A percentile compares a stretch with the other conserved stretches of the same genome.
Evolutionary conservation across 2,888 invertebrate genomes (phyloP).

Genomic region (Aporophyla nigra): DNA sequence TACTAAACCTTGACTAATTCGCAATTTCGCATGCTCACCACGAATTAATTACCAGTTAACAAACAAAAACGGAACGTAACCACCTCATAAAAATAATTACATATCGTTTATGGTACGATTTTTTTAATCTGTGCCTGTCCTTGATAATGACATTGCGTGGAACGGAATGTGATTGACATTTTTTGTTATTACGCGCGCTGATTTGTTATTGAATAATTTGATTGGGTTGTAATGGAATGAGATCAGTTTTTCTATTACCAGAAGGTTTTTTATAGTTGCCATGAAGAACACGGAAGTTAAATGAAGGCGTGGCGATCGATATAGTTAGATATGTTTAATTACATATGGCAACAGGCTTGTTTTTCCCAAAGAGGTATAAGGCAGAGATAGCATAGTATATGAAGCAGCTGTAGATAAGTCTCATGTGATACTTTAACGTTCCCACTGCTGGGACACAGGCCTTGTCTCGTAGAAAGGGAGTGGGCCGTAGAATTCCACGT

Average conservation of each 20-base stretch:
- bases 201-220: constrained; percentile 45
- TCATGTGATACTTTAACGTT: neutral
- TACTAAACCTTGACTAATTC: constrained; percentile 13
- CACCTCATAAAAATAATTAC: constrained; percentile 52
- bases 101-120: constrained; percentile 53
- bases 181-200: constrained; percentile 35
- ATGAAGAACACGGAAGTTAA: constrained; percentile 40
- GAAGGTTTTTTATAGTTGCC: neutral
- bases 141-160: constrained; percentile 67
- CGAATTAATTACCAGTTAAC: constrained; percentile 39
- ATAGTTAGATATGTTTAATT: neutral
- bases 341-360: neutral
- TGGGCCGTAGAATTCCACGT: too few species aligned
- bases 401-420: too few species aligned
- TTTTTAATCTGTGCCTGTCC: constrained; percentile 54
- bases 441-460: too few species aligned
- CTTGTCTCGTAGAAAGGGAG: too few species aligned
- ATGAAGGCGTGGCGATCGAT: constrained; percentile 10
- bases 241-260: constrained; percentile 27
- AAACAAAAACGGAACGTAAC: constrained; percentile 28
- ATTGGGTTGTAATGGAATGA: constrained; percentile 29
- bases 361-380: neutral
- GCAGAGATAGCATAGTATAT: neutral
- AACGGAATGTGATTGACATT: constrained; percentile 64
- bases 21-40: constrained; percentile 36